Conservation (phyloP, 1,140 invertebrate species). For the Luehdorfia chinensis region DNA sequence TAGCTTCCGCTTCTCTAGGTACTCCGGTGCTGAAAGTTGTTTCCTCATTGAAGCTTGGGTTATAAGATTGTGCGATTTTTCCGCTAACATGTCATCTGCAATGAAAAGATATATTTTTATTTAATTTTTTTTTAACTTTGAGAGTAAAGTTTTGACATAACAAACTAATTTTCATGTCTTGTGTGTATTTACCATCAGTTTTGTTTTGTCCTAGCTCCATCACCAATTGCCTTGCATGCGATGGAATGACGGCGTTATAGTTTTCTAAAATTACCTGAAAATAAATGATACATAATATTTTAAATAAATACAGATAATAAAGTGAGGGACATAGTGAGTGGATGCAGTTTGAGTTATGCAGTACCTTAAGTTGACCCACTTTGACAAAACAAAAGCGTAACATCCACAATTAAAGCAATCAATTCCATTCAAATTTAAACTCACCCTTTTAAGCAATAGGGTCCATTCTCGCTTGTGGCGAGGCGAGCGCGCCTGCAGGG, state of each 20-base stretch:
- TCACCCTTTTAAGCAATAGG: constrained; percentile 61
- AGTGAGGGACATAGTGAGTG: no score
- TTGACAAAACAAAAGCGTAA: no score
- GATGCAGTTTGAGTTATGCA: no score
- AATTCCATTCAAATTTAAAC: constrained; percentile 19
- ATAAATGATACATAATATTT: background rate
- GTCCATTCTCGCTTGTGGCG: constrained; percentile 96
- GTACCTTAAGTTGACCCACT: no score
- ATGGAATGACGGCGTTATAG: constrained; percentile 95
- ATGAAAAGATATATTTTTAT: constrained; percentile 24
- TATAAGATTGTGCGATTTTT: constrained; percentile 73
- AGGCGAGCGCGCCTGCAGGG: constrained; percentile 90
- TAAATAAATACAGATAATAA: no score
- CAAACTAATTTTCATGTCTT: no score
- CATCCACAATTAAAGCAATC: no score
- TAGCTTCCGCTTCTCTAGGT: constrained; percentile 88
- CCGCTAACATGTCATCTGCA: constrained; percentile 72
- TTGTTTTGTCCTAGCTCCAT: constrained; percentile 93
- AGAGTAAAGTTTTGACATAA: no score
- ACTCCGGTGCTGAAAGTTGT: constrained; percentile 92
- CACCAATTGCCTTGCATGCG: constrained; percentile 93
- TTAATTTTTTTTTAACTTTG: constrained; percentile 2
- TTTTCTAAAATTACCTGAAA: constrained; percentile 94
- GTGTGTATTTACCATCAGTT: constrained; percentile 79
- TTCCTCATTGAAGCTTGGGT: constrained; percentile 81